Evolutionary conservation across 2,888 invertebrate genomes (phyloP).

Genomic region (Nephrotoma guestfalica): DNA sequence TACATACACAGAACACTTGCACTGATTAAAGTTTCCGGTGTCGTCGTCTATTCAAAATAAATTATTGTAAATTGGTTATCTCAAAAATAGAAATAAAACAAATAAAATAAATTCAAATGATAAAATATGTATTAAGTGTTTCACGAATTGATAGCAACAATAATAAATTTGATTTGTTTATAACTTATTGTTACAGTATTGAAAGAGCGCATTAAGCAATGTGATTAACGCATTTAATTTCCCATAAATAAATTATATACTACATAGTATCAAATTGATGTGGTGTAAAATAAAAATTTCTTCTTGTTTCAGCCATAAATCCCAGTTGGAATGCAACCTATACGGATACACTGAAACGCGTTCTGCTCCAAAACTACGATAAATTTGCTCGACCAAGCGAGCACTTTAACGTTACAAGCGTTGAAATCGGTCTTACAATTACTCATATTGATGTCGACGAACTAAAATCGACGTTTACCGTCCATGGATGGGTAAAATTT

Average conservation of each 20-base stretch:
- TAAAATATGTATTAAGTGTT: background rate
- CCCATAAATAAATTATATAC: background rate
- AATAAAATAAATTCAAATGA: background rate
- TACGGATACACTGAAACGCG: conserved; percentile 39
- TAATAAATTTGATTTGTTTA: background rate
- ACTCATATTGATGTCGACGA: conserved; percentile 54
- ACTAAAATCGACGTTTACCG: conserved; percentile 40
- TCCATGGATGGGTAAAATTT: conserved; percentile 45
- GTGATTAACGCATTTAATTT: background rate
- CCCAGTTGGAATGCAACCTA: conserved; percentile 40
- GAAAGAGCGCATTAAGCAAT: background rate
- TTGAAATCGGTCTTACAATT: conserved; percentile 38
- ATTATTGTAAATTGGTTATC: background rate
- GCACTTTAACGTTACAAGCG: conserved; percentile 19
- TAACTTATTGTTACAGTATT: background rate
- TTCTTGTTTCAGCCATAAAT: conserved; percentile 16
- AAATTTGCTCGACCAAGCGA: conserved; percentile 24
- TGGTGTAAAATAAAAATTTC: background rate
- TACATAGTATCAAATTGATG: background rate
- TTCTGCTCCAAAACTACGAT: conserved; percentile 38
- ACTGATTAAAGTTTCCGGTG: background rate
- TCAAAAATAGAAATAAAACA: background rate
- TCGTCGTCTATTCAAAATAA: background rate
- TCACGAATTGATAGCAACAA: background rate
- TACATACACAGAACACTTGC: background rate